Evolutionary conservation across 2,797 vertebrate genomes (phyloP).

Genomic region (Prunella strophiata): DNA sequence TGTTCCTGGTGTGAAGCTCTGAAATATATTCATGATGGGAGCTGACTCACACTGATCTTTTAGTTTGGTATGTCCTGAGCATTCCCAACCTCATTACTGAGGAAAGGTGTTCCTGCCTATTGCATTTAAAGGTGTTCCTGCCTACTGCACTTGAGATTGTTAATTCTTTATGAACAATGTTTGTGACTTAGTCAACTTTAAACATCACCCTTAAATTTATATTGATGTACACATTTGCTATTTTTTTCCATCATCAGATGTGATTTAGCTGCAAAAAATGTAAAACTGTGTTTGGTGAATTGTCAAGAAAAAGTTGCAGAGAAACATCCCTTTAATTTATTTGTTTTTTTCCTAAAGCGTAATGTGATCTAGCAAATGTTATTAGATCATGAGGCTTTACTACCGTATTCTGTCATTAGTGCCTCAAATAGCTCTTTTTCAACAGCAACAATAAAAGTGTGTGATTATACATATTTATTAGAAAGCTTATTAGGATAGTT

Average conservation of each 20-base stretch:
- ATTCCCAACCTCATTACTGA: neutral
- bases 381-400: neutral
- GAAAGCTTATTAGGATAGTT: neutral
- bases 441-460: neutral
- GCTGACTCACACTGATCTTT: neutral
- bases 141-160: neutral
- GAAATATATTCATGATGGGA: neutral
- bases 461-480: neutral
- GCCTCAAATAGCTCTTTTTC: neutral
- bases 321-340: neutral
- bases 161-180: neutral
- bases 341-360: neutral
- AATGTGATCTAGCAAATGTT: neutral
- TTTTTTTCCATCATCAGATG: neutral
- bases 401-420: neutral
- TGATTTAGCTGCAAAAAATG: neutral
- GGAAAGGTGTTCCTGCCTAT: neutral
- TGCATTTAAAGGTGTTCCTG: neutral
- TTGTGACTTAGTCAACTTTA: neutral
- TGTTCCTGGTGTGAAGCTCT: neutral
- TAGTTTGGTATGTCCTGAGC: neutral
- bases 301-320: neutral
- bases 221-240: neutral
- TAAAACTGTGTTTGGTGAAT: neutral
- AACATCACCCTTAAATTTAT: neutral